Evolutionary conservation across 1,140 invertebrate species (phyloP), one percentile per base, ranked within the genome.

Genomic region (Drosophila murphyi): DNA sequence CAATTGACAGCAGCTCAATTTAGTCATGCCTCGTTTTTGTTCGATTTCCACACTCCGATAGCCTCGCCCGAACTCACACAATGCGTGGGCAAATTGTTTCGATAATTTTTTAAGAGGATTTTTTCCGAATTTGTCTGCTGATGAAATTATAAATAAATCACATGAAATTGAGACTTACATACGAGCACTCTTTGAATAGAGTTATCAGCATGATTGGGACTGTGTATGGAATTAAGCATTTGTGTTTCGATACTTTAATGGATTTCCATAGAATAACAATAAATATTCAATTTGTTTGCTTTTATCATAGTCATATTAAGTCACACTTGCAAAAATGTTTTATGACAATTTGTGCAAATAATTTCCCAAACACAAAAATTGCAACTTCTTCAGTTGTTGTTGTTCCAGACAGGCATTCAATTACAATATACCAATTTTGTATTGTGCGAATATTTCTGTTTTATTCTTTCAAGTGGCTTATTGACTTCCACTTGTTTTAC

Each of bases 1-100:
- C 76, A 72, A 79, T 79, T 79, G 76, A 79, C 76, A 76, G 76
- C 73, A 50, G 61, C 68, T 76, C 73, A 79, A 79, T 72, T 79
- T 79, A 68, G 76, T 79, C 76, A 76, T 76, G 76, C 34, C 76
- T 78, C 73, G 67, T 78, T 74, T 62, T 68, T 69, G 39, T 1
- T 78, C 56, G 62, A 78, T 78, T 78, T 78, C 72, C 72, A 74
- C 65, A 70, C 52, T 56, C 48, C 3, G 34, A 63, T 31, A 31
- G 8, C 29, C 50, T 51, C 72, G 72, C 72, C 72, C 72, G 51
- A 67, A 70, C 68, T 64, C 61, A 62, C 62, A 76, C 72, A 20
- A 76, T 76, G 76, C 72, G 72, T 78, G 72, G 76, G 72, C 62
- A 78, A 78, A 71, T 76, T 76, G 62, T 76, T 56, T 72, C 62